Conservation (phyloP, 2,797 vertebrate genomes). For the Anniella stebbinsi region DNA sequence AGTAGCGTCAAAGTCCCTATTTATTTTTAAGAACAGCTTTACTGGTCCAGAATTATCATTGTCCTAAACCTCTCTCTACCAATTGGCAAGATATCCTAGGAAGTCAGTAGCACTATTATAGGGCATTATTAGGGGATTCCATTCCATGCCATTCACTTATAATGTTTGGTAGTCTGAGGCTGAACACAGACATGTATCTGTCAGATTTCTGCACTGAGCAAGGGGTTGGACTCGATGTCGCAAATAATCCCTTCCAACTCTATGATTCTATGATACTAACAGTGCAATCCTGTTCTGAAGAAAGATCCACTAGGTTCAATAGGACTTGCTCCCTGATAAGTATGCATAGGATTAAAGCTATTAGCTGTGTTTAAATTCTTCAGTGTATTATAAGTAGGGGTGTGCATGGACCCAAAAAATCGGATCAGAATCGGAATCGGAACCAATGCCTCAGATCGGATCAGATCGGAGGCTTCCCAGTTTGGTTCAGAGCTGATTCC, state of each 20-base stretch:
- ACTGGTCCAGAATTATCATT: background rate
- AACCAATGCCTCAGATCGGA: too few species aligned
- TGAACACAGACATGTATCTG: background rate
- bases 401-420: too few species aligned
- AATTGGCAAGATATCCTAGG: background rate
- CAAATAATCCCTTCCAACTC: too few species aligned
- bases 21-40: background rate
- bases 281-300: background rate
- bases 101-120: background rate
- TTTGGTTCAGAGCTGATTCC: too few species aligned
- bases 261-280: background rate
- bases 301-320: background rate
- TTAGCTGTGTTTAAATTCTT: background rate
- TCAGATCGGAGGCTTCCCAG: too few species aligned
- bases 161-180: background rate
- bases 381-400: background rate
- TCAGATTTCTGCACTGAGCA: too few species aligned
- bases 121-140: background rate
- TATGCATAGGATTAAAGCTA: background rate
- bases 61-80: background rate
- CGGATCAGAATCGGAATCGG: too few species aligned
- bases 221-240: too few species aligned
- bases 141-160: background rate
- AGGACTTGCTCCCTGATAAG: background rate
- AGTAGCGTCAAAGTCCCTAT: background rate